Conservation (phyloP, 2,888 invertebrate species). For the Diloba caeruleocephala region DNA sequence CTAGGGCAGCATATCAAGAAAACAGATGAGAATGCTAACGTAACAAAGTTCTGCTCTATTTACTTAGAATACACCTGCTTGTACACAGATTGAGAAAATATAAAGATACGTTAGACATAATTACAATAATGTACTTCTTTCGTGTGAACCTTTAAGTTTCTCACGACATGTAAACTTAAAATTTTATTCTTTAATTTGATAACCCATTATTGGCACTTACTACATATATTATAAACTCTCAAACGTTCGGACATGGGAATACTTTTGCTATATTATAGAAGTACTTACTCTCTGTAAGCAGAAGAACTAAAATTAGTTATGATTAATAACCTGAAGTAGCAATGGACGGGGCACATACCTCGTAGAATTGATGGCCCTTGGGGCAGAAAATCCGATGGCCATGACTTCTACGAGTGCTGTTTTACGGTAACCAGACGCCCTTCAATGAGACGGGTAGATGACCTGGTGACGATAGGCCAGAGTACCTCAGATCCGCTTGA, state of each 20-base stretch:
- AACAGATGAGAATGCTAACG: conserved; percentile 7
- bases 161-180: conserved; percentile 20
- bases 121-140: conserved; percentile 13
- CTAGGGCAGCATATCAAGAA: conserved; percentile 21
- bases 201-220: conserved; percentile 26
- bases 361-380: too few species aligned
- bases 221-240: conserved; percentile 19
- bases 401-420: too few species aligned
- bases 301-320: too few species aligned
- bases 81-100: conserved; percentile 17
- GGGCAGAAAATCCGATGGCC: too few species aligned
- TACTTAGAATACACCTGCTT: conserved; percentile 4
- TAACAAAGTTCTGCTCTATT: conserved; percentile 27
- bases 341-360: too few species aligned
- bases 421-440: too few species aligned
- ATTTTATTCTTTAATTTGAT: conserved; percentile 21
- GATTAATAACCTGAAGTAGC: too few species aligned
- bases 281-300: too few species aligned
- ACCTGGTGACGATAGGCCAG: too few species aligned
- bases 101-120: conserved; percentile 14
- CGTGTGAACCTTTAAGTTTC: conserved; percentile 33
- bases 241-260: conserved; percentile 9
- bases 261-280: conserved; percentile 11
- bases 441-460: too few species aligned
- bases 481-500: too few species aligned